A percentile compares a stretch with the other conserved stretches of the same genome.
phyloP scores from a whole-genome alignment of 2,113 vertebrate species.

The Leptocoma aspasia region DNA sequence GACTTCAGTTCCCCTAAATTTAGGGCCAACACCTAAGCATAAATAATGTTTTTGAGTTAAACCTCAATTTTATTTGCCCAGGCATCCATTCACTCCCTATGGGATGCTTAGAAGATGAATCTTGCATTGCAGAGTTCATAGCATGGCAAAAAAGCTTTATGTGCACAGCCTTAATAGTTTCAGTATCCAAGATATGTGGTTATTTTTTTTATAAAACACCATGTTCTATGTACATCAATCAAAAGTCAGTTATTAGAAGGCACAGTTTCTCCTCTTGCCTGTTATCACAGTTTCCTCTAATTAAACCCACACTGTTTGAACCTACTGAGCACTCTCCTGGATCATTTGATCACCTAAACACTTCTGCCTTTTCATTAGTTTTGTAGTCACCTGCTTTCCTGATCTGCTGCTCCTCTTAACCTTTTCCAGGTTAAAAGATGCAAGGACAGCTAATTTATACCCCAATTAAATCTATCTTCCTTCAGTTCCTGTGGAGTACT shows the following conservation, averaged over 20 bases:
- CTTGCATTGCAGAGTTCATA: neutral
- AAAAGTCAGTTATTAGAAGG: neutral
- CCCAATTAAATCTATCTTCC: neutral
- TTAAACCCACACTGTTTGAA: neutral
- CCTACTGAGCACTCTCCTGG: neutral
- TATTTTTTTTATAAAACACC: neutral
- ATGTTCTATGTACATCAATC: neutral
- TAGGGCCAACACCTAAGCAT: neutral
- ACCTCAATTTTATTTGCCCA: neutral
- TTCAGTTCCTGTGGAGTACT: neutral
- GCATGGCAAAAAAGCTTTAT: neutral
- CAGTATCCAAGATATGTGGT: neutral
- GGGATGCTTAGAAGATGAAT: neutral
- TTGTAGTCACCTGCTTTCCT: neutral
- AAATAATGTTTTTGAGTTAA: neutral
- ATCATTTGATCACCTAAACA: neutral
- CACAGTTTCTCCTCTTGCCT: neutral
- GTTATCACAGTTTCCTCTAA: neutral
- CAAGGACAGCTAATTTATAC: neutral
- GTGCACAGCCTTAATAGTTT: neutral
- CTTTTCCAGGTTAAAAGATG: neutral
- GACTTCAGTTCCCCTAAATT: neutral
- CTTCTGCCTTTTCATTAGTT: neutral
- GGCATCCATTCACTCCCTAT: neutral
- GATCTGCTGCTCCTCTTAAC: neutral